Percentiles rank a stretch among this genome's conserved stretches.
Conservation (phyloP, 1,140 invertebrate species). For the Lasaia peninsularis region DNA sequence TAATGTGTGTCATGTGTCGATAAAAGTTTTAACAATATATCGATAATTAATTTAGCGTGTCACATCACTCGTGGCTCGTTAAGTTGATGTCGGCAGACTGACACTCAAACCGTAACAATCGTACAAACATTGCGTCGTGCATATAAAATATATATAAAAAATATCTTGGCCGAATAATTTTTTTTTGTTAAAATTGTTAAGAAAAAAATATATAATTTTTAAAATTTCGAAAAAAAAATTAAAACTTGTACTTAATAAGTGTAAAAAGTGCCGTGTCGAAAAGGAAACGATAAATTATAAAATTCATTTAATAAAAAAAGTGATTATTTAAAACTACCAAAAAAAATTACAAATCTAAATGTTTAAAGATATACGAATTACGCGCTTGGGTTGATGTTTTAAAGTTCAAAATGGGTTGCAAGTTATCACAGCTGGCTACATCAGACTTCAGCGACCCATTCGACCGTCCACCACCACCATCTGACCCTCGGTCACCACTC, state of each 20-base stretch:
- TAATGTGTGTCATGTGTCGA: background rate
- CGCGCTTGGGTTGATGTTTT: background rate
- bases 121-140: background rate
- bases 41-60: constrained; percentile 10
- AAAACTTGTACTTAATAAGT: too few species aligned
- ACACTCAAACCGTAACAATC: constrained; percentile 1
- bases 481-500: constrained; percentile 56
- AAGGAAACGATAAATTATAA: too few species aligned
- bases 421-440: constrained; percentile 51
- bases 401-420: constrained; percentile 50
- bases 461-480: constrained; percentile 47
- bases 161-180: background rate
- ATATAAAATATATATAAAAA: background rate
- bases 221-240: too few species aligned
- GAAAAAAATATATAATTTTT: background rate
- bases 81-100: background rate
- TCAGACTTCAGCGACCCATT: constrained; percentile 50
- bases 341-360: too few species aligned
- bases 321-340: background rate
- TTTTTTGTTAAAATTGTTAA: background rate
- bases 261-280: too few species aligned
- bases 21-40: constrained; percentile 9
- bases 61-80: constrained; percentile 5
- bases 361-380: background rate
- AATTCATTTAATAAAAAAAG: background rate